Conservation (phyloP, 1,140 invertebrate genomes). For the Eueides isabella region DNA sequence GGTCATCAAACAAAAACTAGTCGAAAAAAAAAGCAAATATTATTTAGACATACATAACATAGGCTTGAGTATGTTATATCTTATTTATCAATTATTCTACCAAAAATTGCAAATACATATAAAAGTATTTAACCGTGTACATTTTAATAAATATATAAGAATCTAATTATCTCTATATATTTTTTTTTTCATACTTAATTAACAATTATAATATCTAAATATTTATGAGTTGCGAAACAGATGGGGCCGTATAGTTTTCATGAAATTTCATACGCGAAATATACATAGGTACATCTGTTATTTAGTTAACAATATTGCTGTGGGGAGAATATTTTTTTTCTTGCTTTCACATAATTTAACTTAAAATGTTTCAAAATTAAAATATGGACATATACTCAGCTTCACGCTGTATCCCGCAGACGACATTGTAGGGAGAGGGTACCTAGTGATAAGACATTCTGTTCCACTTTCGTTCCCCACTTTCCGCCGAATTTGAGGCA, state of each 20-base stretch:
- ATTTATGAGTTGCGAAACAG: slow-evolving; percentile 10
- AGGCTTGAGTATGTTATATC: not conserved
- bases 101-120: not conserved
- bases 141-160: not conserved
- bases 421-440: too few relatives aligned
- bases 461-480: too few relatives aligned
- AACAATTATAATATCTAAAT: not conserved
- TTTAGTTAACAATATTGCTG: not conserved
- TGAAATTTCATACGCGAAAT: slow-evolving; percentile 21
- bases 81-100: not conserved
- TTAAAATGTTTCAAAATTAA: too few relatives aligned
- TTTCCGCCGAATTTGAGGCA: too few relatives aligned
- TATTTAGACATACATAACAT: not conserved
- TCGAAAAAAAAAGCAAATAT: not conserved
- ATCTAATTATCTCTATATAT: not conserved
- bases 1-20: not conserved
- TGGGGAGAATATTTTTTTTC: not conserved
- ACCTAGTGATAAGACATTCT: too few relatives aligned
- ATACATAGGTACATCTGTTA: slow-evolving; percentile 5
- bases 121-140: not conserved
- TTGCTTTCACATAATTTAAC: not conserved
- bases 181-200: not conserved
- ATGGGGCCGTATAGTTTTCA: slow-evolving; percentile 8
- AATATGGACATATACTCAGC: too few relatives aligned
- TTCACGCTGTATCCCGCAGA: too few relatives aligned